A percentile compares a stretch with the other conserved stretches of the same genome.
These are phyloP conservation scores for Cromileptes altivelis DNA, from an alignment of 2,113 vertebrate species.

Conservation along the genomic window DNA sequence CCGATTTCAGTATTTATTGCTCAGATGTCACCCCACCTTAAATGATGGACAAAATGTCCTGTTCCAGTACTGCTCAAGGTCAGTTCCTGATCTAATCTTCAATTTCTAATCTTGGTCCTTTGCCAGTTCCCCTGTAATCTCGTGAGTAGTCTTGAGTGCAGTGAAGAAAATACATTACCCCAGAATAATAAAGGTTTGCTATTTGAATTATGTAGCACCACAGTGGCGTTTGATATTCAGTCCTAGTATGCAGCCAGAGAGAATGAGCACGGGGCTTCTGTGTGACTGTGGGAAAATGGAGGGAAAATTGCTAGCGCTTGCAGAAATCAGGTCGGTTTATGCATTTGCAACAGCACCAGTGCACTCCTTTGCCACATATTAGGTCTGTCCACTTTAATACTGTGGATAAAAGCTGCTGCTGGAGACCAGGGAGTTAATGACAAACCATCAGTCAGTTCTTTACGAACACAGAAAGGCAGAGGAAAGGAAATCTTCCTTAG, in stretches of 20 bases:
- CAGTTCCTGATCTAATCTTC: constrained; percentile 16
- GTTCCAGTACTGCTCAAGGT: constrained; percentile 13
- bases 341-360: constrained; percentile 40
- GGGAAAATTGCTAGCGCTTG: constrained; percentile 54
- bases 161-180: constrained; percentile 50
- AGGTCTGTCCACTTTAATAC: constrained; percentile 1
- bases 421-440: constrained; percentile 3
- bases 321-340: constrained; percentile 53
- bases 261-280: constrained; percentile 9
- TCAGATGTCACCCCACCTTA: not conserved
- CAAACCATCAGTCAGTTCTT: constrained; percentile 7
- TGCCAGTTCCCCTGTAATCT: constrained; percentile 42
- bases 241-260: constrained; percentile 26
- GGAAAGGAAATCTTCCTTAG: not conserved
- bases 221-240: constrained; percentile 60
- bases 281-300: constrained; percentile 47
- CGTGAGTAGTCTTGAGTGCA: constrained; percentile 24
- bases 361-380: constrained; percentile 1
- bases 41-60: not conserved
- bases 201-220: constrained; percentile 68
- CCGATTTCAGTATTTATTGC: not conserved
- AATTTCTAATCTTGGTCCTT: constrained; percentile 21
- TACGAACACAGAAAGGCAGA: not conserved
- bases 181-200: constrained; percentile 60
- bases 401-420: constrained; percentile 24